Base-by-base conservation (phyloP, 1,140 invertebrate species). In the Macrosteles quadrilineatus region DNA sequence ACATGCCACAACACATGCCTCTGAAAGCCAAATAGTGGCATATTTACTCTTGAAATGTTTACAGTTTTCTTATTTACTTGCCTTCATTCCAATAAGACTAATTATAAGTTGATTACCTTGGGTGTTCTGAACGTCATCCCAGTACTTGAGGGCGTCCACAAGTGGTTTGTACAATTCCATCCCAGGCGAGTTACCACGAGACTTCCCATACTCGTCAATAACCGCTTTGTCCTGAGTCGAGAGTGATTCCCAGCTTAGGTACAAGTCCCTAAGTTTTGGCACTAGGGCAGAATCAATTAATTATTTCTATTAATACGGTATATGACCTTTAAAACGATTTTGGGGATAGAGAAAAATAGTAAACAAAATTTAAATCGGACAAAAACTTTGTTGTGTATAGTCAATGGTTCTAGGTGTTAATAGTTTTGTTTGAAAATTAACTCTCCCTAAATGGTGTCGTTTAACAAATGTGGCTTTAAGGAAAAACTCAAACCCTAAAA, bases 31-130 rank as follows among this genome's bases (percentile, higher is more conserved):
- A n/a, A n/a, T n/a, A n/a, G n/a, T n/a, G n/a, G n/a, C n/a, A n/a
- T n/a, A n/a, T n/a, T n/a, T n/a, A n/a, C n/a, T n/a, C n/a, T n/a
- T n/a, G n/a, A n/a, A n/a, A n/a, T n/a, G n/a, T n/a, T n/a, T n/a
- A n/a, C n/a, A n/a, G n/a, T n/a, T n/a, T n/a, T n/a, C n/a, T n/a
- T n/a, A n/a, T n/a, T n/a, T n/a, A n/a, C n/a, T n/a, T n/a, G n/a
- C n/a, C n/a, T n/a, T n/a, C n/a, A n/a, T n/a, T n/a, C n/a, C n/a
- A n/a, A n/a, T n/a, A n/a, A n/a, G n/a, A n/a, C n/a, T n/a, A n/a
- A n/a, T n/a, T n/a, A n/a, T n/a, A n/a, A n/a, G n/a, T 36, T 36
- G 14, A 36, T 6, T 50, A 59, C 55, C 55, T 59, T 59, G 55
- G 6, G 55, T 59, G 21, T 59, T 25, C 27, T 59, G 55, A 27